These are phyloP conservation scores for Nannoperca obscura DNA, from an alignment of 2,797 vertebrate species.

Conservation along the genomic window DNA sequence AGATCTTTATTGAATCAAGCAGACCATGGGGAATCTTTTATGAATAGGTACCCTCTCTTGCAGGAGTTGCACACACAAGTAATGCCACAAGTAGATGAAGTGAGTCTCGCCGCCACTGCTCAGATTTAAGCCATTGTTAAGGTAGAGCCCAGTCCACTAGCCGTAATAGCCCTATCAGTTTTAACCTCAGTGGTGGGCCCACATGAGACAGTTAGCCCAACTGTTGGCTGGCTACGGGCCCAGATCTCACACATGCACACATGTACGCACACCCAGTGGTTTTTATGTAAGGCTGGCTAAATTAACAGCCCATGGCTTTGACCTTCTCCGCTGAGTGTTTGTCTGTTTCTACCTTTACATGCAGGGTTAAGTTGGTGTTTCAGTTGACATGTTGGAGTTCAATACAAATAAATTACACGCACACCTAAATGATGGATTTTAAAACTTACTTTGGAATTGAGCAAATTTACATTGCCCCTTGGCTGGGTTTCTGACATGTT, in stretches of 20 bases:
- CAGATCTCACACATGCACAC: conserved; percentile 32
- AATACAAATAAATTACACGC: background rate
- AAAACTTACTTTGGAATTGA: background rate
- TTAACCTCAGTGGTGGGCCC: conserved; percentile 33
- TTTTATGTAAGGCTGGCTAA: conserved; percentile 22
- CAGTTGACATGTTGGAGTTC: background rate
- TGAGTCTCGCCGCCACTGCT: background rate
- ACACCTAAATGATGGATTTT: background rate
- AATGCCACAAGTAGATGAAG: background rate
- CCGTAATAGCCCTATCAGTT: conserved; percentile 30
- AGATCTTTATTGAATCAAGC: background rate
- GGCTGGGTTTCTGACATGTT: background rate
- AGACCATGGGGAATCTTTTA: background rate
- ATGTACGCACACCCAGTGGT: conserved; percentile 21
- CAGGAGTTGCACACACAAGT: background rate
- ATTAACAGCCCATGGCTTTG: background rate
- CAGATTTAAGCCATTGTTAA: conserved; percentile 13
- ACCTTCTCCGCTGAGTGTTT: conserved; percentile 15
- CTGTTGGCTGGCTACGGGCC: conserved; percentile 59
- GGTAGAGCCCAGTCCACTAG: conserved; percentile 1
- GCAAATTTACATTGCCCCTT: background rate
- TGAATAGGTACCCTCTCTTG: background rate
- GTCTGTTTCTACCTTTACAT: conserved; percentile 8
- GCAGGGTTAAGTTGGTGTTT: background rate
- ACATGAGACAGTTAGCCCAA: conserved; percentile 43